These are phyloP conservation scores for Petromus typicus DNA, from an alignment of 2,113 vertebrate species.

Conservation along the genomic window DNA sequence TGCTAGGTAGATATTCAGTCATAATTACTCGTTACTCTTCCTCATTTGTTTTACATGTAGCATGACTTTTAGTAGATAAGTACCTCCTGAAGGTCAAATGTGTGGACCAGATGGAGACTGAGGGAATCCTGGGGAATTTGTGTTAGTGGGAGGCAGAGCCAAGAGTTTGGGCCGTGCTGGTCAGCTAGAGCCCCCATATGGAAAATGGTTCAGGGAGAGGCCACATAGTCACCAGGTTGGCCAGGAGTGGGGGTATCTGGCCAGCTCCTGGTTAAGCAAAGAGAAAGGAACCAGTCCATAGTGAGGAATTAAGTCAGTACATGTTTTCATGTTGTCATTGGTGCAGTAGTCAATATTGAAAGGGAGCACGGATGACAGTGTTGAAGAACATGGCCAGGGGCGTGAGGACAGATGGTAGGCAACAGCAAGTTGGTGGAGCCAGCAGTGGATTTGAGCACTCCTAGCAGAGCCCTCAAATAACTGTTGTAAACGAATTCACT, in stretches of 20 bases:
- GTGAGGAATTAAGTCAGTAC: not conserved
- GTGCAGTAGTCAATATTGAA: not conserved
- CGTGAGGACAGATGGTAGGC: not conserved
- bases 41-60: not conserved
- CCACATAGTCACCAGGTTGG: not conserved
- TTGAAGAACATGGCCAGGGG: not conserved
- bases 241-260: not conserved
- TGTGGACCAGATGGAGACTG: not conserved
- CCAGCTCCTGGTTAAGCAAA: not conserved
- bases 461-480: not conserved
- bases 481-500: not conserved
- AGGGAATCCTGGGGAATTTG: not conserved
- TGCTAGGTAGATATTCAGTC: not conserved
- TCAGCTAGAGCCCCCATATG: not conserved
- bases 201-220: not conserved
- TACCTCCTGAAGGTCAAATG: not conserved
- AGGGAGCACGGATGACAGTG: not conserved
- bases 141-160: not conserved
- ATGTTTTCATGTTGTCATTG: not conserved
- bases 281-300: not conserved
- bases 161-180: fast-evolving
- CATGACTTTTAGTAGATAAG: not conserved
- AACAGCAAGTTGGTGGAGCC: not conserved
- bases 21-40: not conserved
- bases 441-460: not conserved